Evolutionary conservation across 2,888 invertebrate species (phyloP).

Genomic region (Schizaphis graminum): DNA sequence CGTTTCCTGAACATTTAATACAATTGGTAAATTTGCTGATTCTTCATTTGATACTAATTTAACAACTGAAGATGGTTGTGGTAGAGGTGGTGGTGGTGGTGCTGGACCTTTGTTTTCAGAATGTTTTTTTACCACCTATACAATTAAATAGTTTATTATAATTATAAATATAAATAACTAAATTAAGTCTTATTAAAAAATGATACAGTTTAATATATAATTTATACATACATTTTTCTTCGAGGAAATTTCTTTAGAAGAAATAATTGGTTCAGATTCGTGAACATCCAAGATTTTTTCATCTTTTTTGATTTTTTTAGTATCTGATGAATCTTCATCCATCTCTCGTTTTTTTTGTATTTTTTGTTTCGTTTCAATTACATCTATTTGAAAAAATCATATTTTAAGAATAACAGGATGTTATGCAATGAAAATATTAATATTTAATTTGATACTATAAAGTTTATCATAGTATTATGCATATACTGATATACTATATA

Average conservation of each 20-base stretch:
- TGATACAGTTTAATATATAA: too few relatives aligned
- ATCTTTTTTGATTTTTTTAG: slow-evolving; percentile 63
- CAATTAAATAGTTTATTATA: background rate
- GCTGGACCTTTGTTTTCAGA: slow-evolving; percentile 85
- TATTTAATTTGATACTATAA: background rate
- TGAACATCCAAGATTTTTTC: background rate
- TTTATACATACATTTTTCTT: slow-evolving; percentile 58
- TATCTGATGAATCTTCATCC: slow-evolving; percentile 70
- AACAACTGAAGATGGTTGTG: slow-evolving; percentile 9
- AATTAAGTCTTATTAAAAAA: too few relatives aligned
- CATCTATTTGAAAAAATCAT: slow-evolving; percentile 5
- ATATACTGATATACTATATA: background rate
- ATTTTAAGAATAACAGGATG: background rate
- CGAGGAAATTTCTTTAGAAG: slow-evolving; percentile 35
- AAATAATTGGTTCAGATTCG: slow-evolving; percentile 25
- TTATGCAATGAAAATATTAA: slow-evolving; percentile 69
- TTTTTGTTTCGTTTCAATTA: slow-evolving; percentile 42
- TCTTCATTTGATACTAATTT: slow-evolving; percentile 41
- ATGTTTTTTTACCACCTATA: slow-evolving; percentile 71
- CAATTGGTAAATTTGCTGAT: background rate
- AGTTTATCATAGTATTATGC: background rate
- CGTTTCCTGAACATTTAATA: slow-evolving; percentile 38
- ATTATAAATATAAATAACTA: background rate
- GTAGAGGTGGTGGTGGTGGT: slow-evolving; percentile 78
- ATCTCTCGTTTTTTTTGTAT: slow-evolving; percentile 69